Base-by-base conservation (phyloP, 1,140 invertebrate genomes). In the Pteromalus puparum region DNA sequence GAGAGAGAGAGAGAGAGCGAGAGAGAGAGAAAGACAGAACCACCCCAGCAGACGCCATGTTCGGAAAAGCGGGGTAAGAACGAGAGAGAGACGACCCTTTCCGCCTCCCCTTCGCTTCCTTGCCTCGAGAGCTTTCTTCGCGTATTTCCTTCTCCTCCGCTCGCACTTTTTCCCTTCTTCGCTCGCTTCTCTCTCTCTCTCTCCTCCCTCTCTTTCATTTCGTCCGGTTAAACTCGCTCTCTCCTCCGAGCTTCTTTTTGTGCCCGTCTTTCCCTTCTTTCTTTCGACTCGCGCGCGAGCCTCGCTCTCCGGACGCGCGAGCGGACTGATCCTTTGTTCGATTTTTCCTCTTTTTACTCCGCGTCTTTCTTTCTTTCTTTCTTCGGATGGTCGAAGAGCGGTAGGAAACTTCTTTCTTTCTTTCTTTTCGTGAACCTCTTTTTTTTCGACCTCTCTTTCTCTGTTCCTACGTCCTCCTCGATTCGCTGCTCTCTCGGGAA, bases 341-440 rank as follows among this genome's bases (percentile, higher is more conserved):
- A 77, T 83, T 83, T 83, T 82, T 34, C 75, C 18, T 78, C 75
- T 26, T 83, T 70, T 83, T 77, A 34, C 61, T 48, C 65, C 48
- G n/a, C 65, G n/a, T 18, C 26, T 67, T 61, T 34, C 26, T 65
- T 28, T 72, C 67, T 70, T 70, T 70, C 67, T 70, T 15, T 70
- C 28, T 70, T 13, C 53, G 15, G 53, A 61, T 61, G 53, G 2
- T 61, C 53, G 53, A 3, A 61, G 53, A 61, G 53, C 53, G 53
- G n/a, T 61, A 61, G 53, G 53, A 61, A 61, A 61, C 53, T 61
- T 61, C 67, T 70, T 30, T 70, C 67, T 70, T 70, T 12, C 21
- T 67, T n/a, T 26, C 65, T 67, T 9, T 18, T n/a, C n/a, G 24
- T 15, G 67, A 7, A 2, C 12, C 21, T 21, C 4, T 68, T 70